Evolutionary conservation across 2,888 invertebrate species (phyloP), one percentile per base, ranked within the genome.

Genomic region (Andrena chrysosceles): DNA sequence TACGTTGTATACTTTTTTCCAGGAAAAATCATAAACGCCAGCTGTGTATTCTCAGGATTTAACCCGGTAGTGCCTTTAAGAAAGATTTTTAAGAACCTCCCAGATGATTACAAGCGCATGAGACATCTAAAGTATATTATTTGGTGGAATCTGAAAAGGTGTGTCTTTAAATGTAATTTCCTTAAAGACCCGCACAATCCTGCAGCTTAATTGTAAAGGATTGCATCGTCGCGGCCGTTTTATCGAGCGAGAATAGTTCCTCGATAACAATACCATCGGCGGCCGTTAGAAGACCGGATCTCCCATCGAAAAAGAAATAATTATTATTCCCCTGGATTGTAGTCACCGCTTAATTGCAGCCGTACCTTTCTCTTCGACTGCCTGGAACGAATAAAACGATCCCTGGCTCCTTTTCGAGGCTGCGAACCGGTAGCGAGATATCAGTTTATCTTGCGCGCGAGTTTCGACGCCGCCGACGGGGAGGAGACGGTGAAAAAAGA

Each of bases 301-400:
- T 83, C 33, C 56, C n/a, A n/a, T 42, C 67, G 52, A 68, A 62
- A 68, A 62, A 69, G 48, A 72, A 83, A 78, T 69, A 75, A 83
- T 83, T 60, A 68, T 83, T 77, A 71, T 66, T 59, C 60, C 35
- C 56, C 42, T 49, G 13, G 31, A 66, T 56, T 73, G 70, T 59
- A 68, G 76, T 62, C 56, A 42, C 42, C 33, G 69, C n/a, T 74
- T 85, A 86, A 86, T 86, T 81, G 76, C 60, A 72, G 52, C 20
- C 29, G 7, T 6, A 26, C 52, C n/a, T 23, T 33, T 77, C 60
- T 48, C 7, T 29, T 71, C 60, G 49, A 49, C 62, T 35, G 49
- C 13, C 54, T 23, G 20, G 10, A 35, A 29, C 62, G 71, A 60
- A 77, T 82, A 74, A 86, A 86, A 83, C 67, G 72, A 66, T 77